Evolutionary conservation across 53 echinoderm and acorn worm species (phyloP).

Genomic region (Stichopus horrens): DNA sequence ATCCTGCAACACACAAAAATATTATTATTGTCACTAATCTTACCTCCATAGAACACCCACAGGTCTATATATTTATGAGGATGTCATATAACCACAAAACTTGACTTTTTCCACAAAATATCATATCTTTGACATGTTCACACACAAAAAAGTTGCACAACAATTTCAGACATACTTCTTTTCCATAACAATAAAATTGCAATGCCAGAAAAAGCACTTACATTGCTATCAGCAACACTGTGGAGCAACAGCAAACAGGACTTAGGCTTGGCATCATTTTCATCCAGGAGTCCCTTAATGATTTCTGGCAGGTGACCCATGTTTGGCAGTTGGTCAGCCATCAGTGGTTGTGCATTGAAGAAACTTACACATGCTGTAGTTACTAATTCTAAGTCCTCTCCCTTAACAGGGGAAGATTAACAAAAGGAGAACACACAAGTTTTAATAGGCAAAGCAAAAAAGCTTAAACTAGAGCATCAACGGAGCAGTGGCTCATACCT

Average conservation of each 20-base stretch:
- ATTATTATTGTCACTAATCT: not conserved
- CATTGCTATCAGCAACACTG: slow-evolving; percentile 83
- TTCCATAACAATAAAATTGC: not conserved
- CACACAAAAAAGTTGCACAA: no score
- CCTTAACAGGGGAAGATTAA: slow-evolving; percentile 36
- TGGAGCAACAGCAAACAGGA: slow-evolving; percentile 73
- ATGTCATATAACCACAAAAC: no score
- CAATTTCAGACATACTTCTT: no score
- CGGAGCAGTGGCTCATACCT: no score
- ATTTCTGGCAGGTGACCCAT: slow-evolving; percentile 94
- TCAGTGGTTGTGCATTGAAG: slow-evolving; percentile 83
- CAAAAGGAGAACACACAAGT: no score
- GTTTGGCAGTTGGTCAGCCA: slow-evolving; percentile 88
- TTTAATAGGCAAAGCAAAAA: no score
- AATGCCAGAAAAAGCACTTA: slow-evolving; percentile 41
- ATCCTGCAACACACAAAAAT: no score
- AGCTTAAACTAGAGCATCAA: no score
- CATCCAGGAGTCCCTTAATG: slow-evolving; percentile 65
- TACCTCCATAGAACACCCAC: not conserved
- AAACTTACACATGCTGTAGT: slow-evolving; percentile 87
- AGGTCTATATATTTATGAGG: not conserved
- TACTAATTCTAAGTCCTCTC: slow-evolving; percentile 82
- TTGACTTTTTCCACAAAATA: not conserved
- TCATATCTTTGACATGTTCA: no score
- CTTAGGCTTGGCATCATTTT: slow-evolving; percentile 92